Evolutionary conservation across 2,888 invertebrate genomes (phyloP), one percentile per base, ranked within the genome.

Genomic region (Romanomermis culicivorax): DNA sequence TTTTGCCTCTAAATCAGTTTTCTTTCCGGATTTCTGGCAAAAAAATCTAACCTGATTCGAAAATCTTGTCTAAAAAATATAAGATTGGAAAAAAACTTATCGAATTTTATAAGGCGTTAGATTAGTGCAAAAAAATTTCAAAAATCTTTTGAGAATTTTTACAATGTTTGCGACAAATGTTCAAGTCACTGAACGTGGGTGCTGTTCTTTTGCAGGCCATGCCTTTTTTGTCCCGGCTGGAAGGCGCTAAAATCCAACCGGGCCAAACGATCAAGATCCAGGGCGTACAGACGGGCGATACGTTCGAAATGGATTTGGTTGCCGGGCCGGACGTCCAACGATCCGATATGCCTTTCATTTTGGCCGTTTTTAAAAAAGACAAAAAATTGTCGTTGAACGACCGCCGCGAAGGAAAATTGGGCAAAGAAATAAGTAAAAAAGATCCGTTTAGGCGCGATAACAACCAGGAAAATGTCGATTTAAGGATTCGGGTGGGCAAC

Each of bases 181-280:
- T n/a, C n/a, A n/a, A n/a, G n/a, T n/a, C n/a, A n/a, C n/a, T n/a
- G n/a, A n/a, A n/a, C n/a, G n/a, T n/a, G n/a, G n/a, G n/a, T n/a
- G n/a, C n/a, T n/a, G n/a, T n/a, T n/a, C n/a, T 36, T 36, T 36
- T 36, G 7, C 17, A 36, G 36, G 11, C 36, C 7, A 17, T 36
- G 7, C 66, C 66, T 3, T 67, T 67, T 49, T 58, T 66, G 26
- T 64, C 65, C 24, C 61, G 65, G 25, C 59, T 66, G 27, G 66
- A 66, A 53, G 65, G 65, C 27, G 62, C 63, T 51, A 61, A 63
- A 50, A 60, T 66, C 42, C 64, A 65, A 56, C 61, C 64, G 14
- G 66, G 66, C 1, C 66, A 66, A 54, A 65, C 67, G 14, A 58
- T 66, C 20, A 62, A 66, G 55, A 61, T 64, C 45, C 58, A 67